These are phyloP conservation scores for Drosophila glabriapex DNA, from an alignment of 2,888 invertebrate genomes.

Conservation along the genomic window DNA sequence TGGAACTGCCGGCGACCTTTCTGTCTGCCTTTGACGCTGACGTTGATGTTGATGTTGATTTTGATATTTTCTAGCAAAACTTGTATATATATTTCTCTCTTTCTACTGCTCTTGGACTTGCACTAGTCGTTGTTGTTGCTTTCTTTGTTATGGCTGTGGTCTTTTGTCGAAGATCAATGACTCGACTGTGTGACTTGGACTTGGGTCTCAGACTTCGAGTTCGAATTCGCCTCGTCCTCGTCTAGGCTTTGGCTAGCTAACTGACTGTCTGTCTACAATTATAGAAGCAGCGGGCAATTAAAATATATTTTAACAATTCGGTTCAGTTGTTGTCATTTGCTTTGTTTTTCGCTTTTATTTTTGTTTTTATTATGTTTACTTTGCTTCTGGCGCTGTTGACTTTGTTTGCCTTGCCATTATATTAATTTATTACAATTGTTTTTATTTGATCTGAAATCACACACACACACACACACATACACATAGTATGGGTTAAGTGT, in stretches of 20 bases:
- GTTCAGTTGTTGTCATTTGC: conserved; percentile 17
- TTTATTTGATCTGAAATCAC: conserved; percentile 38
- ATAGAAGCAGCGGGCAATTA: conserved; percentile 37
- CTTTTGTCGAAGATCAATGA: conserved; percentile 67
- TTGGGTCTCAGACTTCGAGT: conserved; percentile 11
- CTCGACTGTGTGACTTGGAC: conserved; percentile 32
- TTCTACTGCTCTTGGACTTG: conserved; percentile 5
- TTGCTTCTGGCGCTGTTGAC: conserved; percentile 17
- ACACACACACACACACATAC: conserved; percentile 9
- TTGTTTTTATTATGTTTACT: conserved; percentile 5
- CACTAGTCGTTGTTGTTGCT: not conserved
- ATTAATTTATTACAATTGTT: conserved; percentile 62
- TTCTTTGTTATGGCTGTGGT: not conserved
- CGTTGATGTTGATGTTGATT: conserved; percentile 16
- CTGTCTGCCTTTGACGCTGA: conserved; percentile 24
- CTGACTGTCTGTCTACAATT: conserved; percentile 3
- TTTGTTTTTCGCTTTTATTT: conserved; percentile 24
- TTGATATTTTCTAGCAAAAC: conserved; percentile 32
- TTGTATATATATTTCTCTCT: conserved; percentile 20
- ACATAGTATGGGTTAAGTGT: conserved; percentile 20
- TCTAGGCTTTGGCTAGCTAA: conserved; percentile 15
- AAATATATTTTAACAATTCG: conserved; percentile 41
- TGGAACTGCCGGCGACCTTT: conserved; percentile 33
- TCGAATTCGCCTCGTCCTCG: not conserved
- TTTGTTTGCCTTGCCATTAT: conserved; percentile 56